Evolutionary conservation across 2,797 vertebrate species (phyloP), one percentile per base, ranked within the genome.

Genomic region (Pteronotus mesoamericanus): DNA sequence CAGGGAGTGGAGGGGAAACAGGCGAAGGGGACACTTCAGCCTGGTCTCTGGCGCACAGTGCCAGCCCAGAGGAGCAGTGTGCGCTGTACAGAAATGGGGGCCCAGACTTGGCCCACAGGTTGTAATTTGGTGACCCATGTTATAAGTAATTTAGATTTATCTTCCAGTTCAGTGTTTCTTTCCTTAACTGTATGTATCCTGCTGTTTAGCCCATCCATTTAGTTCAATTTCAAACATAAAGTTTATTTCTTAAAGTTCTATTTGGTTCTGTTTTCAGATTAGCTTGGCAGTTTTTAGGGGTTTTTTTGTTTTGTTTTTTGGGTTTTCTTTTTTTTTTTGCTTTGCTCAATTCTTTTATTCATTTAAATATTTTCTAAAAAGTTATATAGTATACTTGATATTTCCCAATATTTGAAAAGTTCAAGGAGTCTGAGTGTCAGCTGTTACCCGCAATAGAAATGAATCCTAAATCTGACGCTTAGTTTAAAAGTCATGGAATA

Each of bases 221-320:
- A 95, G 26, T 82, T 78, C 91, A 96, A 91, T 94, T 93, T 46
- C 53, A 93, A 29, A 66, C 68, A 24, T 6, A 57, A 91, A 18
- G 3, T 77, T 89, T 78, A 51, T 93, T 93, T 94, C 26, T 92
- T 39, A 44, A 92, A 69, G 29, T 82, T 79, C 11, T 82, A 0
- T 88, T 66, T 88, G 55, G 9, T 80, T 79, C n/a, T 89, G 12
- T 83, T 72, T 53, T 78, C 26, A 61, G 4, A 92, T 80, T 77
- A 91, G 26, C 39, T 74, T 94, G 37, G 5, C 18, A 59, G 18
- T 80, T 87, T 94, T 66, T 44, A 68, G 21, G n/a, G n/a, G n/a
- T n/a, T n/a, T n/a, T n/a, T n/a, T n/a, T n/a, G n/a, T n/a, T n/a
- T n/a, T n/a, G n/a, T n/a, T n/a, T n/a, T n/a, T n/a, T n/a, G n/a